Evolutionary conservation across 2,113 vertebrate species (phyloP).

Genomic region (Arizona elegans): DNA sequence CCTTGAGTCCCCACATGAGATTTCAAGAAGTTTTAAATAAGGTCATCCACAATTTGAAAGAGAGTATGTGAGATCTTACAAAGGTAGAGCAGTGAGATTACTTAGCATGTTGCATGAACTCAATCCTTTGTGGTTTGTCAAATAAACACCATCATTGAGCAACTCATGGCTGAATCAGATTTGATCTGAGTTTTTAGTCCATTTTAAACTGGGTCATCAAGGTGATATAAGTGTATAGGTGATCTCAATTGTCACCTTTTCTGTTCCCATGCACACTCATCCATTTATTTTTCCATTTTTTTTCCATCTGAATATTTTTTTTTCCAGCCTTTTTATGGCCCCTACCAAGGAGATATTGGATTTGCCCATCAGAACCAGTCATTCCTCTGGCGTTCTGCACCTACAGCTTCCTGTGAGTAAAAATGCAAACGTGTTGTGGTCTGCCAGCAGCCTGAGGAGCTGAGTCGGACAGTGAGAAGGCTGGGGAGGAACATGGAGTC

Average conservation of each 20-base stretch:
- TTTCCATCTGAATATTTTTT: background rate
- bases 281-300: background rate
- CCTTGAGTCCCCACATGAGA: background rate
- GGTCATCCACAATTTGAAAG: background rate
- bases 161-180: background rate
- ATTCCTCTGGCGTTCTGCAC: background rate
- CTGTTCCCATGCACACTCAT: background rate
- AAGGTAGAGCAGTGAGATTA: background rate
- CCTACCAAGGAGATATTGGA: background rate
- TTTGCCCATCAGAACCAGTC: background rate
- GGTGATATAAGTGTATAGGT: background rate
- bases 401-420: background rate
- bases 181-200: background rate
- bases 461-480: too few relatives aligned
- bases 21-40: background rate
- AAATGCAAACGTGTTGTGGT: background rate
- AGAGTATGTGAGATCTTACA: background rate
- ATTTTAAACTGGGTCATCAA: background rate
- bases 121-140: background rate
- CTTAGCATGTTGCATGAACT: background rate
- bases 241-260: background rate
- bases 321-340: background rate
- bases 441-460: too few relatives aligned
- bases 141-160: background rate
- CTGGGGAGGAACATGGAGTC: too few relatives aligned